A percentile compares a stretch with the other conserved stretches of the same genome.
Evolutionary conservation across 2,113 vertebrate genomes (phyloP).

Genomic region (Aegithalos caudatus): DNA sequence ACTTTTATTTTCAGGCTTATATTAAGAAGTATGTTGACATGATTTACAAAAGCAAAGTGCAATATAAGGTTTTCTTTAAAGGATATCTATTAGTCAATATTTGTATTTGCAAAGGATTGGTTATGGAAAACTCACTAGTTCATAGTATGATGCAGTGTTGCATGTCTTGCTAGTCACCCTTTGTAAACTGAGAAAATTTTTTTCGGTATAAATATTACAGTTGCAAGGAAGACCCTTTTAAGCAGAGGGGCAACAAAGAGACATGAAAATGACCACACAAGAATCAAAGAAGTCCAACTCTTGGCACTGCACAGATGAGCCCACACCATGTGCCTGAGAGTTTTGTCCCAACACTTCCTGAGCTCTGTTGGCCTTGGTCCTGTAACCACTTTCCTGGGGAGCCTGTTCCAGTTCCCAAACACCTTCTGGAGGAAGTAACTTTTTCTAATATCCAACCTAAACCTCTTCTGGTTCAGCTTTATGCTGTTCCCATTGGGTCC

Average conservation of each 20-base stretch:
- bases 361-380: neutral
- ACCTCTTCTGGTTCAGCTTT: neutral
- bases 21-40: neutral
- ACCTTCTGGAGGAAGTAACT: fast-evolving
- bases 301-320: neutral
- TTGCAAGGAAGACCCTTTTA: neutral
- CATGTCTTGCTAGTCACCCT: neutral
- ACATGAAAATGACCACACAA: neutral
- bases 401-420: neutral
- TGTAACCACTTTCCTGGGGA: neutral
- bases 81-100: neutral
- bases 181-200: neutral
- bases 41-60: neutral
- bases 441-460: neutral
- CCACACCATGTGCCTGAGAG: neutral
- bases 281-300: neutral
- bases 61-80: neutral
- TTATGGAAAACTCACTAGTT: neutral
- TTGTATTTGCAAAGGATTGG: neutral
- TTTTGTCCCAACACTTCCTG: neutral
- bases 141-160: neutral
- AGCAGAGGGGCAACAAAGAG: neutral
- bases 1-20: neutral
- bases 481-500: neutral
- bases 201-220: neutral